Percentiles rank a stretch among this genome's conserved stretches.
These are phyloP conservation scores for Habroteleia sp. DNA, from an alignment of 2,888 invertebrate genomes.

Conservation along the genomic window DNA sequence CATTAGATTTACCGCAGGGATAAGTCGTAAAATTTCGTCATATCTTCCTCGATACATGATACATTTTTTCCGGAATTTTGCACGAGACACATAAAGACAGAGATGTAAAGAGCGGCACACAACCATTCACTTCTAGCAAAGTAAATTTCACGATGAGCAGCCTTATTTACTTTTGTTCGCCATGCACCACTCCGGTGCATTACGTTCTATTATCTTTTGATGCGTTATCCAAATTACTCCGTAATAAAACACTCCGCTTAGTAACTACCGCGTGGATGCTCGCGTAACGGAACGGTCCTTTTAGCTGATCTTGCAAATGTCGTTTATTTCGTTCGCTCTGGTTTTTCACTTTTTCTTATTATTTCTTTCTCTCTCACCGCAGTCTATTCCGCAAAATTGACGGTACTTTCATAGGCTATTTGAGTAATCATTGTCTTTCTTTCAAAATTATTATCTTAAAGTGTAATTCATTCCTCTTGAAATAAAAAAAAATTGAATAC, in stretches of 20 bases:
- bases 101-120: neutral
- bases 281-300: slow-evolving; percentile 36
- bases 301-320: slow-evolving; percentile 34
- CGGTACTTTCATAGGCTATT: too few relatives aligned
- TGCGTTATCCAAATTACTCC: slow-evolving; percentile 49
- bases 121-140: slow-evolving; percentile 31
- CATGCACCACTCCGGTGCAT: slow-evolving; percentile 17
- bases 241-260: slow-evolving; percentile 44
- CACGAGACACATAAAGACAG: neutral
- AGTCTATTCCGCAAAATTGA: too few relatives aligned
- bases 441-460: too few relatives aligned
- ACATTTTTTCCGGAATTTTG: neutral
- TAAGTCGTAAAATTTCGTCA: too few relatives aligned
- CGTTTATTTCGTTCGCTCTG: slow-evolving; percentile 31
- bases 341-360: neutral
- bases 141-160: slow-evolving; percentile 7
- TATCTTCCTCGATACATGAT: too few relatives aligned
- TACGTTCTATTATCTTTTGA: slow-evolving; percentile 41
- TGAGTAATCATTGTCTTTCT: too few relatives aligned
- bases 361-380: neutral
- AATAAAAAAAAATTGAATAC: too few relatives aligned
- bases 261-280: slow-evolving; percentile 25
- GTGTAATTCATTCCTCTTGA: too few relatives aligned
- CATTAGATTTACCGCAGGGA: too few relatives aligned
- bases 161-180: slow-evolving; percentile 28